phyloP scores from a whole-genome alignment of 2,888 invertebrate species.

The Caradrina clavipalpis region DNA sequence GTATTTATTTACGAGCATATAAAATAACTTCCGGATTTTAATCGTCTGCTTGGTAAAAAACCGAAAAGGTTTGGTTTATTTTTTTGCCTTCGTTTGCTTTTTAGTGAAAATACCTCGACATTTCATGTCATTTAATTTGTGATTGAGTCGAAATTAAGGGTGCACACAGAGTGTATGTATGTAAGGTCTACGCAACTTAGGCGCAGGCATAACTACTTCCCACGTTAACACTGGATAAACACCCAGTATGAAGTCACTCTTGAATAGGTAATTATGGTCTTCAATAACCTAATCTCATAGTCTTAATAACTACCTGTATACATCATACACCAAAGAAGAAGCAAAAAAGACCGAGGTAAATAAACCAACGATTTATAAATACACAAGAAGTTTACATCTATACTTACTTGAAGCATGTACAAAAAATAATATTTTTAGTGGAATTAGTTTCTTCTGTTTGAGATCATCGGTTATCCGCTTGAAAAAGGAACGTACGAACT shows the following conservation, averaged over 20 bases:
- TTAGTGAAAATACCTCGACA: not conserved
- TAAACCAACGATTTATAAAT: not conserved
- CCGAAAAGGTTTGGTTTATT: no score
- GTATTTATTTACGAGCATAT: slow-evolving; percentile 6
- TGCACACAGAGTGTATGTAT: no score
- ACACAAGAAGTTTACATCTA: slow-evolving; percentile 1
- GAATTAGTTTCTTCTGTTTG: slow-evolving; percentile 93
- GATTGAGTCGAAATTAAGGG: not conserved
- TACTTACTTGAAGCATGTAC: slow-evolving; percentile 95
- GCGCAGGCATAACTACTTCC: not conserved
- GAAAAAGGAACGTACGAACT: slow-evolving; percentile 92
- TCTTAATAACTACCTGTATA: not conserved
- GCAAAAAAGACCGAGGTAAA: not conserved
- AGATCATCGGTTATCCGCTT: slow-evolving; percentile 93
- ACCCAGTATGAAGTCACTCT: not conserved
- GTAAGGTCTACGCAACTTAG: not conserved
- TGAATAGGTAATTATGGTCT: not conserved
- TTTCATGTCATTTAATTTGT: not conserved
- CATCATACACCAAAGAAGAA: not conserved
- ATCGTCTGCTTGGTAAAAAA: not conserved
- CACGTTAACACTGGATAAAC: not conserved
- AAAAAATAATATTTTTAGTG: slow-evolving; percentile 94
- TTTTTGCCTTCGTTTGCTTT: not conserved
- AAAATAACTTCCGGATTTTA: not conserved
- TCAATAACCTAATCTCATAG: not conserved